Evolutionary conservation across 2,888 invertebrate genomes (phyloP).

Genomic region (Tetragonula carbonaria): DNA sequence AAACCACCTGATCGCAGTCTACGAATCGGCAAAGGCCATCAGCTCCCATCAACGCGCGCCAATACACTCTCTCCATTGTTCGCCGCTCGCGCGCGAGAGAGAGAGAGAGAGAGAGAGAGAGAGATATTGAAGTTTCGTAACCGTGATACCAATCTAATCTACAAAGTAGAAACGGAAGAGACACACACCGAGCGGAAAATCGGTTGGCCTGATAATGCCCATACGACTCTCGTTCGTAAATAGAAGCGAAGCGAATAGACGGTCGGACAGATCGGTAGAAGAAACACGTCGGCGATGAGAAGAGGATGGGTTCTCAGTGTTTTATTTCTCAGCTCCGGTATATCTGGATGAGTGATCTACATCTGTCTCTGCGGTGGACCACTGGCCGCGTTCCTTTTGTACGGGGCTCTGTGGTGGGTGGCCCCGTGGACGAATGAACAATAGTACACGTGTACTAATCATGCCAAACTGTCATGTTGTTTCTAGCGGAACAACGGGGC

Average conservation of each 20-base stretch:
- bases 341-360: slow-evolving; percentile 50
- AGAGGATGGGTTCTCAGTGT: slow-evolving; percentile 3
- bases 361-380: slow-evolving; percentile 41
- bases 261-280: not conserved
- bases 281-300: slow-evolving; percentile 43
- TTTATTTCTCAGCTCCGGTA: slow-evolving; percentile 35
- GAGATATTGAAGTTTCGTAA: slow-evolving; percentile 27
- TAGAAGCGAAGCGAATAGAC: slow-evolving; percentile 38
- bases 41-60: slow-evolving; percentile 1
- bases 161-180: slow-evolving; percentile 34
- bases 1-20: slow-evolving; percentile 18
- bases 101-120: no score
- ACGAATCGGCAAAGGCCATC: not conserved
- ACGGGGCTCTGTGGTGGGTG: slow-evolving; percentile 44
- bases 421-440: slow-evolving; percentile 68
- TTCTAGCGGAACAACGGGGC: slow-evolving; percentile 66
- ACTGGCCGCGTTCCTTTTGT: slow-evolving; percentile 44
- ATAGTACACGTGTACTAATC: slow-evolving; percentile 80
- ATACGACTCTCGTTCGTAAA: slow-evolving; percentile 40
- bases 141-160: slow-evolving; percentile 44
- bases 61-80: not conserved
- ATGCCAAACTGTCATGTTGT: slow-evolving; percentile 75
- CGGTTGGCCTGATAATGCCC: slow-evolving; percentile 30
- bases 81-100: slow-evolving; percentile 1
- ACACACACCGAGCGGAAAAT: not conserved